Conservation (phyloP, 2,113 vertebrate species). For the Kobus ellipsiprymnus region DNA sequence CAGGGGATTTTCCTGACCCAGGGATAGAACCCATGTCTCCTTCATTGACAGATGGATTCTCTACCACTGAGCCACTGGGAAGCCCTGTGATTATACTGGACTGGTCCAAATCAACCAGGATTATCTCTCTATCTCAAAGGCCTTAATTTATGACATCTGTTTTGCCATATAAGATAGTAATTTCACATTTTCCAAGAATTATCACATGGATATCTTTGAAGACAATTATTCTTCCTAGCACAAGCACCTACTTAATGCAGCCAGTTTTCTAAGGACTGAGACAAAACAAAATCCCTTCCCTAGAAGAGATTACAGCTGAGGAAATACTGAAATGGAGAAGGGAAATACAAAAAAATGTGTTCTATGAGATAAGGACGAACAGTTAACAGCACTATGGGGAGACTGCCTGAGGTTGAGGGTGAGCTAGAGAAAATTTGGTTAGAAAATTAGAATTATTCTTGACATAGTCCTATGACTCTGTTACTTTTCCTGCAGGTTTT, state of each 20-base stretch:
- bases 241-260: not conserved
- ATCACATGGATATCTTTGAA: not conserved
- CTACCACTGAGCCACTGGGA: not conserved
- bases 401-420: not conserved
- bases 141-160: not conserved
- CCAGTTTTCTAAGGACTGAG: not conserved
- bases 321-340: not conserved
- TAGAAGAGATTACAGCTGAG: not conserved
- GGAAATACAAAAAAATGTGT: not conserved
- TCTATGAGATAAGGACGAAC: not conserved
- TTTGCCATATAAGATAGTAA: not conserved
- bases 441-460: not conserved
- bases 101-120: not conserved
- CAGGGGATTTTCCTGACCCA: not conserved
- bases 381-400: not conserved
- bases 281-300: not conserved
- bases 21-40: not conserved
- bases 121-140: not conserved
- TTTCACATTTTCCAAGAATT: not conserved
- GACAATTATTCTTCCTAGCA: not conserved
- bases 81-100: not conserved
- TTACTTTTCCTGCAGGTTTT: constrained; percentile 67
- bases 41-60: not conserved
- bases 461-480: not conserved
- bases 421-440: not conserved